Evolutionary conservation across 2,113 vertebrate genomes (phyloP).

Genomic region (Hiodon tergisus): DNA sequence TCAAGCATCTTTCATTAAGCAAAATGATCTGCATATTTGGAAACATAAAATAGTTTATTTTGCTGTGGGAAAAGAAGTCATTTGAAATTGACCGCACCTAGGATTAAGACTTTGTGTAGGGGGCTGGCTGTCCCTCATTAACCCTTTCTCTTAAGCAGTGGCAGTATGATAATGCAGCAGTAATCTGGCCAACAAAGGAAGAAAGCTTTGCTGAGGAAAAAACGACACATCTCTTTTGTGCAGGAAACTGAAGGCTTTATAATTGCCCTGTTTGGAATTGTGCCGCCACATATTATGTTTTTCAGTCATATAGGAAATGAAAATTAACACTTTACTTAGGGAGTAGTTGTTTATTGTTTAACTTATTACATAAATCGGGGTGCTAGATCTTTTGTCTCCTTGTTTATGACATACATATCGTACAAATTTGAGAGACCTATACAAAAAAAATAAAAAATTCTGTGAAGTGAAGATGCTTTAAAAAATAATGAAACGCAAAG

Average conservation of each 20-base stretch:
- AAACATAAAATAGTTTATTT: slow-evolving; percentile 99
- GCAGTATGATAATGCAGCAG: slow-evolving; percentile 48
- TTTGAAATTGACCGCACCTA: slow-evolving; percentile 85
- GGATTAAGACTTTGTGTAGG: slow-evolving; percentile 63
- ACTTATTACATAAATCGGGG: too few relatives aligned
- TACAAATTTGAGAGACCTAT: too few relatives aligned
- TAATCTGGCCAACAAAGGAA: slow-evolving; percentile 48
- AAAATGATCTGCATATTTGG: slow-evolving; percentile 99
- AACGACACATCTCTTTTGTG: slow-evolving; percentile 34
- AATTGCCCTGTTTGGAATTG: slow-evolving; percentile 19
- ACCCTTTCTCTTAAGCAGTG: slow-evolving; percentile 51
- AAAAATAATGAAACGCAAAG: too few relatives aligned
- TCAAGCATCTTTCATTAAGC: slow-evolving; percentile 99
- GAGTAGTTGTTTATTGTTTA: too few relatives aligned
- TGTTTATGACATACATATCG: too few relatives aligned
- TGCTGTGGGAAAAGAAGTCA: slow-evolving; percentile 96
- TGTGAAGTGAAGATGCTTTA: too few relatives aligned
- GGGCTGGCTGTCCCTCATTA: slow-evolving; percentile 46
- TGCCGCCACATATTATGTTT: neutral
- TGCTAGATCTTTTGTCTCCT: too few relatives aligned
- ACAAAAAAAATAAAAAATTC: too few relatives aligned
- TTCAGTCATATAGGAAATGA: too few relatives aligned
- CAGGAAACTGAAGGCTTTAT: slow-evolving; percentile 26
- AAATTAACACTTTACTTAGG: too few relatives aligned
- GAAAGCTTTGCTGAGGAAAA: slow-evolving; percentile 44